Evolutionary conservation across 2,113 vertebrate genomes (phyloP).

Genomic region (Trogon melanurus): DNA sequence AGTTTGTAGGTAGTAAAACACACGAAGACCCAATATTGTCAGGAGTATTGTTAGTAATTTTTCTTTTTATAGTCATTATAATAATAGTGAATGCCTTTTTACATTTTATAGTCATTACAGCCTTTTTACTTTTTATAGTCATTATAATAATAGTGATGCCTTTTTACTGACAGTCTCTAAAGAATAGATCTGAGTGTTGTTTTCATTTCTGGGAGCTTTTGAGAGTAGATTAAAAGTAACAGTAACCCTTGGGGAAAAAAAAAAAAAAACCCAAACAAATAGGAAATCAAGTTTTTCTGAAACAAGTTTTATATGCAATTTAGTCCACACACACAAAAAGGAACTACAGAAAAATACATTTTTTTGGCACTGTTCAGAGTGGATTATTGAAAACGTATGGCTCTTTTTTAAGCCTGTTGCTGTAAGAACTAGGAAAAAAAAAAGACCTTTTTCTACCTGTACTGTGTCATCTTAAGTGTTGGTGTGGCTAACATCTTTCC

Average conservation of each 20-base stretch:
- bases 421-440: background rate
- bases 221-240: background rate
- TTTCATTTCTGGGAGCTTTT: constrained; percentile 13
- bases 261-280: background rate
- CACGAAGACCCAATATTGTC: background rate
- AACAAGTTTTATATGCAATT: background rate
- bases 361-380: background rate
- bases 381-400: background rate
- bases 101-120: background rate
- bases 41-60: background rate
- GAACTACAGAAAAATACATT: background rate
- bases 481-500: background rate
- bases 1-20: background rate
- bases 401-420: background rate
- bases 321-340: background rate
- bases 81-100: constrained; percentile 10
- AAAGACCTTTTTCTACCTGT: background rate
- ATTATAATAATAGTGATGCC: background rate
- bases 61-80: constrained; percentile 4
- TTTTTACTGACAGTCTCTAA: constrained; percentile 16
- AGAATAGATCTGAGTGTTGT: background rate
- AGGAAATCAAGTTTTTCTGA: background rate
- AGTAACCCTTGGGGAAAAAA: background rate
- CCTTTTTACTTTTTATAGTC: constrained; percentile 1
- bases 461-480: background rate